Percentiles rank a stretch among this genome's conserved stretches.
Evolutionary conservation across 2,888 invertebrate genomes (phyloP).

Genomic region (Deilephila porcellus): DNA sequence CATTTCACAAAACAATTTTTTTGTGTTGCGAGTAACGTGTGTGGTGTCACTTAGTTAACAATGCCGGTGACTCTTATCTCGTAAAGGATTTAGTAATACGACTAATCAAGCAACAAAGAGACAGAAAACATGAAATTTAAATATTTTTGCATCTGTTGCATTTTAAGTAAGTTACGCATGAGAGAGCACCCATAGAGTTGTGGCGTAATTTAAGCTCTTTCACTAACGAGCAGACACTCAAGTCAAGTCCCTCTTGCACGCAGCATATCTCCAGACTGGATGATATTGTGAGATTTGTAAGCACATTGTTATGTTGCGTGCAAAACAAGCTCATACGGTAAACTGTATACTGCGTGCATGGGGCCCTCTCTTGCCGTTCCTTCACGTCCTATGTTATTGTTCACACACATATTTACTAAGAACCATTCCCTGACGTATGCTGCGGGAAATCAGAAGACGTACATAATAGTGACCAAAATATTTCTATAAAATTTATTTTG

Average conservation of each 20-base stretch:
- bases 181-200: slow-evolving; percentile 60
- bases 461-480: too few relatives aligned
- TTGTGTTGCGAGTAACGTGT: background rate
- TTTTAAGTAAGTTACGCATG: slow-evolving; percentile 69
- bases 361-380: slow-evolving; percentile 6
- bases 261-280: slow-evolving; percentile 63
- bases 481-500: too few relatives aligned
- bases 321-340: slow-evolving; percentile 40
- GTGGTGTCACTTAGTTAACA: background rate
- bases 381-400: slow-evolving; percentile 7
- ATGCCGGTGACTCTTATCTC: background rate
- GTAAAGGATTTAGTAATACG: background rate
- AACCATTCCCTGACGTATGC: background rate
- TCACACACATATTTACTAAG: slow-evolving; percentile 8
- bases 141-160: slow-evolving; percentile 49
- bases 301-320: slow-evolving; percentile 66
- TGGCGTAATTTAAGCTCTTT: slow-evolving; percentile 74
- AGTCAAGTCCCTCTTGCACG: slow-evolving; percentile 61
- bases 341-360: slow-evolving; percentile 17
- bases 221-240: slow-evolving; percentile 78
- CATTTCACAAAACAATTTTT: background rate
- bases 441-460: background rate
- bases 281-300: slow-evolving; percentile 74
- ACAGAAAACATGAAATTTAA: slow-evolving; percentile 36
- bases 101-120: slow-evolving; percentile 11